A percentile compares a stretch with the other conserved stretches of the same genome.
phyloP scores from a whole-genome alignment of 2,113 vertebrate species.

The Oryzias curvinotus region DNA sequence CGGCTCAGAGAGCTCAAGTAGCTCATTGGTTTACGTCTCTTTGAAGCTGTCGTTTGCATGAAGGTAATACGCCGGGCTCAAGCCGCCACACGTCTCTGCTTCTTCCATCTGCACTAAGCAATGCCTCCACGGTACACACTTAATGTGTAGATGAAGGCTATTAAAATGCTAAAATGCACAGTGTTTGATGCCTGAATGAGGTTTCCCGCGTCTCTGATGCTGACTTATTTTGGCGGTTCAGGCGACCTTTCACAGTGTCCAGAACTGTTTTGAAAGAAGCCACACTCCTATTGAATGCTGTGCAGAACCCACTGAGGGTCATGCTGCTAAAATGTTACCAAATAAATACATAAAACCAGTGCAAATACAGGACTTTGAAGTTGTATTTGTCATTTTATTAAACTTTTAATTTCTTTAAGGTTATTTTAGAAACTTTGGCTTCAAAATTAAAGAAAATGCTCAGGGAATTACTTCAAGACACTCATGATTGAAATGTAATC shows the following conservation, averaged over 20 bases:
- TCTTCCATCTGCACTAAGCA: too few species aligned
- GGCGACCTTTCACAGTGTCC: constrained; percentile 10
- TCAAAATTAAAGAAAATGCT: constrained; percentile 29
- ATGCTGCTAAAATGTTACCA: too few species aligned
- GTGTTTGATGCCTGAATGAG: constrained; percentile 18
- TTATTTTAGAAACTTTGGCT: constrained; percentile 15
- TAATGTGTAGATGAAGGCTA: too few species aligned
- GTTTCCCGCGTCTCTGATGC: constrained; percentile 8
- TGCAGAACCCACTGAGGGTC: too few species aligned
- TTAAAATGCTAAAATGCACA: constrained; percentile 8
- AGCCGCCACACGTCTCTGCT: too few species aligned
- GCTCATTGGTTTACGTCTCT: too few species aligned
- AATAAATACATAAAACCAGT: constrained; percentile 21
- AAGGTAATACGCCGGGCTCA: too few species aligned
- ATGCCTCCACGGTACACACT: too few species aligned
- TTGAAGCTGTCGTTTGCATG: too few species aligned
- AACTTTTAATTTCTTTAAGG: constrained; percentile 12
- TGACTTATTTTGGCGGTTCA: constrained; percentile 30
- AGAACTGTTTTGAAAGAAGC: too few species aligned
- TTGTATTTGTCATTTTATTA: constrained; percentile 27
- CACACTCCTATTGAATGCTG: too few species aligned
- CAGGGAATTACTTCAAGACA: constrained; percentile 31
- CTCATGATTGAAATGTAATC: constrained; percentile 34
- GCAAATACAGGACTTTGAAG: constrained; percentile 12
- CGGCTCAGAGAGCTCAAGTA: too few species aligned